A percentile compares a stretch with the other conserved stretches of the same genome.
Conservation (phyloP, 2,888 invertebrate species). For the Tanypteryx hageni region DNA sequence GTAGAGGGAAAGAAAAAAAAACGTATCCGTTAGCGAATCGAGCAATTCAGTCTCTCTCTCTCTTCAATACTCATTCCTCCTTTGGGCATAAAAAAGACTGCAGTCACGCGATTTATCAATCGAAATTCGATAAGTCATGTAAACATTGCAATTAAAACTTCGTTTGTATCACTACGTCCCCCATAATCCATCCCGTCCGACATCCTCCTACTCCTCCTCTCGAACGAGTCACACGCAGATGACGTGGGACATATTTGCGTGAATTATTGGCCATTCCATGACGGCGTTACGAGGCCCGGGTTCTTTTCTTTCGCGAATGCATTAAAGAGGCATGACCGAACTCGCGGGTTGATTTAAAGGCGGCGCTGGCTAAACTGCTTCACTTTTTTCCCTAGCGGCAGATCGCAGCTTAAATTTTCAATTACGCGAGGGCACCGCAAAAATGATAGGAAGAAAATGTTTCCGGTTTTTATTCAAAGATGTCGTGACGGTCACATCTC, state of each 20-base stretch:
- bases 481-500: too few species aligned
- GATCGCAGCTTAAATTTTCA: not conserved
- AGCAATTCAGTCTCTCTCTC: not conserved
- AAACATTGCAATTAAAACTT: slow-evolving; percentile 25
- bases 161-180: not conserved
- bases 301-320: slow-evolving; percentile 2
- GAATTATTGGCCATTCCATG: slow-evolving; percentile 17
- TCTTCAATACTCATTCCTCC: not conserved
- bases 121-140: slow-evolving; percentile 10
- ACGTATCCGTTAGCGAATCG: not conserved
- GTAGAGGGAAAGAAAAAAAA: not conserved
- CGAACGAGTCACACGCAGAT: not conserved
- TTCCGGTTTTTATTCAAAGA: not conserved
- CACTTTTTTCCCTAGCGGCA: not conserved
- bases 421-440: not conserved
- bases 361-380: not conserved
- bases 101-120: slow-evolving; percentile 3
- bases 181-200: not conserved
- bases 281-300: not conserved
- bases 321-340: not conserved
- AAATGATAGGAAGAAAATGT: not conserved
- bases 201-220: not conserved
- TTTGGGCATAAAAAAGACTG: not conserved
- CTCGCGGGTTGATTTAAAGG: not conserved
- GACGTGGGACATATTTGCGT: not conserved